Evolutionary conservation across 1,140 invertebrate species (phyloP).

Genomic region (Tetragnatha versicolor): DNA sequence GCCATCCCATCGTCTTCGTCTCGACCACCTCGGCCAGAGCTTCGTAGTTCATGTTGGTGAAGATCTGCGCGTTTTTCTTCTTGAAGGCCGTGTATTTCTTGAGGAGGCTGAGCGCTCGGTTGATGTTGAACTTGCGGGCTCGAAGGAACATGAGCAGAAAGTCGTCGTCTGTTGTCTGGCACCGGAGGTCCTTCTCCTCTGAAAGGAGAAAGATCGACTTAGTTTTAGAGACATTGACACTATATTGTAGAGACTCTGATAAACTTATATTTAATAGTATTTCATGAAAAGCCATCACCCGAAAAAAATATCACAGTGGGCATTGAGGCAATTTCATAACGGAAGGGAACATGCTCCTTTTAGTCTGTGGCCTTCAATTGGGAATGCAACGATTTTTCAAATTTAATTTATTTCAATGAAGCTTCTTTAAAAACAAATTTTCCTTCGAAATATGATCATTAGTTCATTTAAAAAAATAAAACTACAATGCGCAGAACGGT

Average conservation of each 20-base stretch:
- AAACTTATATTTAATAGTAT: not conserved
- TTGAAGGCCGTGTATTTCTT: conserved; percentile 37
- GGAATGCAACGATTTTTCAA: too few relatives aligned
- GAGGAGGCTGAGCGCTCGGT: not conserved
- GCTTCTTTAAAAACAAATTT: too few relatives aligned
- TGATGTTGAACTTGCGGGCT: conserved; percentile 33
- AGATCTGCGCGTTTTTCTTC: conserved; percentile 15
- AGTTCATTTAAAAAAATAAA: too few relatives aligned
- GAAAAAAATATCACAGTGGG: not conserved
- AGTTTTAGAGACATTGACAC: not conserved
- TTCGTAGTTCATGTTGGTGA: conserved; percentile 24
- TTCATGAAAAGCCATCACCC: not conserved
- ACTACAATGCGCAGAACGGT: too few relatives aligned
- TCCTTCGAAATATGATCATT: too few relatives aligned
- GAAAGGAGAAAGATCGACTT: not conserved
- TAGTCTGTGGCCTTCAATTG: not conserved
- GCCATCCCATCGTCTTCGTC: not conserved
- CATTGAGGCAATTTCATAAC: not conserved
- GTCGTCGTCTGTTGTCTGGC: conserved; percentile 19
- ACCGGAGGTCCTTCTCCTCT: conserved; percentile 17
- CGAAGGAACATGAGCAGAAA: conserved; percentile 23
- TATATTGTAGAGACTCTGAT: not conserved
- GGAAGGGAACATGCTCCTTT: not conserved
- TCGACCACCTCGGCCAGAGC: not conserved
- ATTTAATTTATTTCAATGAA: too few relatives aligned